Percentiles rank a stretch among this genome's conserved stretches.
Evolutionary conservation across 2,888 invertebrate species (phyloP).

Genomic region (Rotaria macrura): DNA sequence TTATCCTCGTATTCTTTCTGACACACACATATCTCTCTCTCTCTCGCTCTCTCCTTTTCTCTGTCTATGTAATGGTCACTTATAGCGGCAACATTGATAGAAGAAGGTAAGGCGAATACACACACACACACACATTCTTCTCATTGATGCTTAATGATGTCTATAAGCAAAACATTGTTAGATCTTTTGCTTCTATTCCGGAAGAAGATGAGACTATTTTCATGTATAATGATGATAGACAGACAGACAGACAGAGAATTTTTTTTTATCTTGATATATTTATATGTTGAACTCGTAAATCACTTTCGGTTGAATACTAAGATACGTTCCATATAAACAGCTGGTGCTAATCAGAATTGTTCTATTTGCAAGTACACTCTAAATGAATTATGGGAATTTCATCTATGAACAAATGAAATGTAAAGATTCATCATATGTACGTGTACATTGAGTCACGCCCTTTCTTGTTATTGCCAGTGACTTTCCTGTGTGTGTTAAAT

Average conservation of each 20-base stretch:
- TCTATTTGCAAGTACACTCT: not conserved
- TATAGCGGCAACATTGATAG: not conserved
- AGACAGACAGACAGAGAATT: not conserved
- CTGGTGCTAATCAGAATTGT: not conserved
- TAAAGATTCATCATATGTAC: not conserved
- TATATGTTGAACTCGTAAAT: not conserved
- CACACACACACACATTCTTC: not conserved
- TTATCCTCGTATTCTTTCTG: not conserved
- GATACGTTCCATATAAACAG: not conserved
- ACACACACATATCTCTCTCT: too few species aligned
- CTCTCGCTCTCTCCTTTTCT: too few species aligned
- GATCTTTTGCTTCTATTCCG: not conserved
- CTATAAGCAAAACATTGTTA: not conserved
- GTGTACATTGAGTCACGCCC: not conserved
- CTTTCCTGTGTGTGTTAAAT: not conserved
- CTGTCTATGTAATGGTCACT: not conserved
- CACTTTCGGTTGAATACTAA: not conserved
- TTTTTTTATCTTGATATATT: not conserved
- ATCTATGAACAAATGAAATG: not conserved
- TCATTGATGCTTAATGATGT: not conserved
- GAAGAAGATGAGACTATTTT: not conserved
- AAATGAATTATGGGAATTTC: not conserved
- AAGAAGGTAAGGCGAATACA: not conserved
- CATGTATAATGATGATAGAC: not conserved
- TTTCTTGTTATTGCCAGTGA: not conserved